phyloP scores from a whole-genome alignment of 2,113 vertebrate genomes.

The Aspiorhynchus laticeps region DNA sequence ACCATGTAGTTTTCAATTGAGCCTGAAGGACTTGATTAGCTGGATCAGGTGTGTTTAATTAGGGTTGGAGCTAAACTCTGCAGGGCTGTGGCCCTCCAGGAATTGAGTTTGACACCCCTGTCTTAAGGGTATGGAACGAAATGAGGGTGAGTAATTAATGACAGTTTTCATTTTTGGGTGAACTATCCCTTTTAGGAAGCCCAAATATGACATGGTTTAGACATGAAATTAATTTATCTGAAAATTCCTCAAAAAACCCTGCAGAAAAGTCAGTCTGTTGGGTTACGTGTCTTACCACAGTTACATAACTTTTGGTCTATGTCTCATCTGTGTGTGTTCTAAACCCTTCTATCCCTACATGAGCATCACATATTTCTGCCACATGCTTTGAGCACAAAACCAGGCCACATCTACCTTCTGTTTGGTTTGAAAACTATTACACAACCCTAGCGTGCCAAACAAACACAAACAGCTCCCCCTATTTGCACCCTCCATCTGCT shows the following conservation, averaged over 20 bases:
- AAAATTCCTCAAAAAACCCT: not conserved
- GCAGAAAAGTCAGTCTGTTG: not conserved
- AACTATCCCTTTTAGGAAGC: not conserved
- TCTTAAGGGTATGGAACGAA: too few species aligned
- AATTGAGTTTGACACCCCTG: too few species aligned
- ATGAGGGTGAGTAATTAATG: too few species aligned
- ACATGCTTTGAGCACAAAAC: constrained; percentile 23
- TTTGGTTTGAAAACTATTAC: constrained; percentile 49
- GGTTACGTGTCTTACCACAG: not conserved
- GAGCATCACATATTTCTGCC: constrained; percentile 40
- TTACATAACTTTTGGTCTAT: not conserved
- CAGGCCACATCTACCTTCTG: constrained; percentile 45
- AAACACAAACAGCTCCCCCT: constrained; percentile 18
- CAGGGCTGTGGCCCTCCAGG: too few species aligned
- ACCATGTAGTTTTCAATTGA: too few species aligned
- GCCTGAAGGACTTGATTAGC: too few species aligned
- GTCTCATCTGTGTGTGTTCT: not conserved
- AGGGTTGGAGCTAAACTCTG: too few species aligned
- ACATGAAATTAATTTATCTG: too few species aligned
- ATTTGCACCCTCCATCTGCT: constrained; percentile 58
- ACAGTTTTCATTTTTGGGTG: too few species aligned
- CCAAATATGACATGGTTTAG: not conserved
- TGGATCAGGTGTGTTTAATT: too few species aligned
- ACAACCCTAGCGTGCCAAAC: constrained; percentile 46
- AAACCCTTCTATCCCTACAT: not conserved